Evolutionary conservation across 2,888 invertebrate species (phyloP).

Genomic region (Xestoiulus laeticollis): DNA sequence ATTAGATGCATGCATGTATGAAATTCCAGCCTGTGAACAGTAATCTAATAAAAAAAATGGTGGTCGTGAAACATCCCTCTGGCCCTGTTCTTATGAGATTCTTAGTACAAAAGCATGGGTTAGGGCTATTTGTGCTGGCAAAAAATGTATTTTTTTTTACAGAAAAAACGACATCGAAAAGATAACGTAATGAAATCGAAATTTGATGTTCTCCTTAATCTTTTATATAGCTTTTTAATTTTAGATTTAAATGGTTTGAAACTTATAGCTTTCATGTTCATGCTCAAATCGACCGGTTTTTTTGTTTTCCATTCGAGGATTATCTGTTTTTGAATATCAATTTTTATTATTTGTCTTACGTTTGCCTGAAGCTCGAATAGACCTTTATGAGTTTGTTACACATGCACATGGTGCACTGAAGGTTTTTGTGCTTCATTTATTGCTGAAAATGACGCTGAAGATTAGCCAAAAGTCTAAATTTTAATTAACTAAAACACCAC

Average conservation of each 20-base stretch:
- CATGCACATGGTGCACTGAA: background rate
- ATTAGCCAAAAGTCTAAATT: too few species aligned
- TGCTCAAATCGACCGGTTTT: background rate
- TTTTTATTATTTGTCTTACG: background rate
- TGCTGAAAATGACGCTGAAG: too few species aligned
- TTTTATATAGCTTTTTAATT: background rate
- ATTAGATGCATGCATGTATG: conserved; percentile 31
- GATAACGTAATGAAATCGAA: background rate
- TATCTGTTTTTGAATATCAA: background rate
- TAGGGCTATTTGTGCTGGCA: background rate
- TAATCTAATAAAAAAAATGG: conserved; percentile 36
- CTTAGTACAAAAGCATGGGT: background rate
- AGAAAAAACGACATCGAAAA: background rate
- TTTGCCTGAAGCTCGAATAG: background rate
- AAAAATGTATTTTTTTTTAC: background rate
- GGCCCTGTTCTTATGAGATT: conserved; percentile 22
- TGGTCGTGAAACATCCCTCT: conserved; percentile 34
- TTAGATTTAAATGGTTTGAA: background rate
- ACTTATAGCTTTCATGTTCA: background rate
- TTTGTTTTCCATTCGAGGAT: background rate
- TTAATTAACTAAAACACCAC: background rate
- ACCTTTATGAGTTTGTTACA: background rate
- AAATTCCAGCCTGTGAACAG: conserved; percentile 30
- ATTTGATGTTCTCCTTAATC: background rate
- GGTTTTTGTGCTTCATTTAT: background rate